phyloP scores from a whole-genome alignment of 2,888 invertebrate genomes.

The Chalcis sispes region DNA sequence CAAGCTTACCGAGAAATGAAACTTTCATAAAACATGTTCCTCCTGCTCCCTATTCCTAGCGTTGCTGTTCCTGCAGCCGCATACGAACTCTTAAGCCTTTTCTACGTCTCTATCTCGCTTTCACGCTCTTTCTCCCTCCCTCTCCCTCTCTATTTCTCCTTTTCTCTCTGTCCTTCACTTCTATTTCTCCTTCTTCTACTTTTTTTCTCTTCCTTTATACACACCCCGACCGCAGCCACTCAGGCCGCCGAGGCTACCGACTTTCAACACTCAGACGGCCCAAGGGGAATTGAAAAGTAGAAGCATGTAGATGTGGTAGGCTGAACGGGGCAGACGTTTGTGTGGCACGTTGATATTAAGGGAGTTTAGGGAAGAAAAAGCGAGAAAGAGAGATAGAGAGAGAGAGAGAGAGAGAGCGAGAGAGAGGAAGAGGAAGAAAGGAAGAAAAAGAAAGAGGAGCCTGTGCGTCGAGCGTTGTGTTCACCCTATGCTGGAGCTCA shows the following conservation, averaged over 20 bases:
- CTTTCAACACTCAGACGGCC: conserved; percentile 57
- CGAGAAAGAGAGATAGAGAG: not conserved
- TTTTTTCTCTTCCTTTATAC: conserved; percentile 29
- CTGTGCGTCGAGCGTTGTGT: not conserved
- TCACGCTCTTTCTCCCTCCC: not conserved
- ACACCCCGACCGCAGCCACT: conserved; percentile 38
- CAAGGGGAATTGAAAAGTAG: conserved; percentile 62
- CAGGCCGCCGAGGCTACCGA: no score
- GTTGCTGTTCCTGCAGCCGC: no score
- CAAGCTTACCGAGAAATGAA: conserved; percentile 69
- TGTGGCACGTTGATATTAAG: conserved; percentile 63
- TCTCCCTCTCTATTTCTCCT: not conserved
- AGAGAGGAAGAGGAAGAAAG: not conserved
- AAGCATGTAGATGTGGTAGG: conserved; percentile 27
- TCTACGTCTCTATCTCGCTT: conserved; percentile 51
- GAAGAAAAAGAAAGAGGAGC: not conserved
- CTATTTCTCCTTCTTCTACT: not conserved
- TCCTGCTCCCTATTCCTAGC: conserved; percentile 41
- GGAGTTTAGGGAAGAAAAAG: conserved; percentile 55
- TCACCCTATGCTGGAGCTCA: conserved; percentile 26
- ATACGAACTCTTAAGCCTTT: conserved; percentile 22
- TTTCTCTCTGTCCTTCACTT: not conserved
- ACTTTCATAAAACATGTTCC: conserved; percentile 68
- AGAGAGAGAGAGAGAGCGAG: not conserved
- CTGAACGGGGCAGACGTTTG: conserved; percentile 33